A percentile compares a stretch with the other conserved stretches of the same genome.
Conservation (phyloP, 2,888 invertebrate species). For the Athripsodes cinereus region DNA sequence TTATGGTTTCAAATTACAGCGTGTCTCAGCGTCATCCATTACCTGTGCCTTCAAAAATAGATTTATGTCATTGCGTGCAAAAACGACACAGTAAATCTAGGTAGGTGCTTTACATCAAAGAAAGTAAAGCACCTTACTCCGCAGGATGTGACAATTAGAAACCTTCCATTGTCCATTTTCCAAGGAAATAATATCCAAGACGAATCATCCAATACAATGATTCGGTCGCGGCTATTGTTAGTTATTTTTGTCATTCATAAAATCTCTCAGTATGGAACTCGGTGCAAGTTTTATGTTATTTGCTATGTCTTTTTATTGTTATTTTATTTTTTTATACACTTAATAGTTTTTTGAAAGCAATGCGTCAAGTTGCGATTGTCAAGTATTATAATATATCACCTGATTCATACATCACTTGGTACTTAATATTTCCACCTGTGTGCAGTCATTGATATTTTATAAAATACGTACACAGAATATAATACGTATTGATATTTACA, state of each 20-base stretch:
- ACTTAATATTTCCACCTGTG: too few relatives aligned
- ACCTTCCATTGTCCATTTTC: conserved; percentile 39
- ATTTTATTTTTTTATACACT: too few relatives aligned
- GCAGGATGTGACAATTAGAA: conserved; percentile 53
- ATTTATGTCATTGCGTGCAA: conserved; percentile 30
- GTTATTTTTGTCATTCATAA: not conserved
- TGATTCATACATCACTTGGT: too few relatives aligned
- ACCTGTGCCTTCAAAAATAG: not conserved
- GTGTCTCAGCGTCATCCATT: not conserved
- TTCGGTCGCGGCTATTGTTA: not conserved
- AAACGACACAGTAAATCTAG: not conserved
- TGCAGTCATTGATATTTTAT: too few relatives aligned
- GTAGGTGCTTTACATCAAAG: not conserved
- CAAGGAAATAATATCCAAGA: conserved; percentile 6
- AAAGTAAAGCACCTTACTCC: conserved; percentile 32
- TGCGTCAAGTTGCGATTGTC: too few relatives aligned
- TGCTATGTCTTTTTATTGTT: not conserved
- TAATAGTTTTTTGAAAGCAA: too few relatives aligned
- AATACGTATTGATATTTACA: too few relatives aligned
- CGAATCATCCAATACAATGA: not conserved
- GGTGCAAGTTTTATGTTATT: not conserved
- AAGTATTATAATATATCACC: too few relatives aligned
- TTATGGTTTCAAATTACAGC: not conserved
- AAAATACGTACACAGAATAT: too few relatives aligned
- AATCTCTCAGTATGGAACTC: not conserved